Percentiles rank a stretch among this genome's conserved stretches.
phyloP scores from a whole-genome alignment of 1,140 invertebrate species.

The Octopus sinensis region DNA sequence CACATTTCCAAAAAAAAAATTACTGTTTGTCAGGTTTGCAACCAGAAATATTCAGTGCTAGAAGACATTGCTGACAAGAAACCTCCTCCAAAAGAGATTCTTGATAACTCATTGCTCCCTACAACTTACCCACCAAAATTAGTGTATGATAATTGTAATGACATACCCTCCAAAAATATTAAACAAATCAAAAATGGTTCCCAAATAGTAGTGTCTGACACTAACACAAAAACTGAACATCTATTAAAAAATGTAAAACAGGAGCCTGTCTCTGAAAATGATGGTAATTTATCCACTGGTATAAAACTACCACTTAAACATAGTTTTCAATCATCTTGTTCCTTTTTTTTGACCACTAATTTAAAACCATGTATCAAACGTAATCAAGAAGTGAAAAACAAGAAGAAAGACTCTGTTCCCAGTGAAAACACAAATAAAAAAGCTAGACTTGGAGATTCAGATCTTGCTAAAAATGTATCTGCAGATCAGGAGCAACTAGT shows the following conservation, averaged over 20 bases:
- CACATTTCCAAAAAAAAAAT: background rate
- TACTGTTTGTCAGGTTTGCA: background rate
- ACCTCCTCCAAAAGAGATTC: background rate
- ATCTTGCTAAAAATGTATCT: background rate
- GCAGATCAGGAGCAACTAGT: background rate
- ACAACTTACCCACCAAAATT: background rate
- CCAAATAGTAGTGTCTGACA: background rate
- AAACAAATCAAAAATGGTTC: background rate
- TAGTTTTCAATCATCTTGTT: constrained; percentile 3
- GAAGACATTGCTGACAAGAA: background rate
- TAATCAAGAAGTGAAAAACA: background rate
- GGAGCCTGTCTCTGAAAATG: background rate
- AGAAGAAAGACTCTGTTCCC: background rate
- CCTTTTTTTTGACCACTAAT: background rate
- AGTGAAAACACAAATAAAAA: background rate
- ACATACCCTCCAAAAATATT: background rate
- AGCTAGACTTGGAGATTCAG: background rate
- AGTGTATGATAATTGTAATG: background rate
- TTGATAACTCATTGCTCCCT: background rate
- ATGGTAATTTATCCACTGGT: background rate
- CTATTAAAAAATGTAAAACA: background rate
- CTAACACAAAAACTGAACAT: background rate
- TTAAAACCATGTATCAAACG: background rate
- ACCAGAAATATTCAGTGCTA: background rate
- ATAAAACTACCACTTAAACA: background rate